A percentile compares a stretch with the other conserved stretches of the same genome.
Evolutionary conservation across 1,140 invertebrate species (phyloP).

Genomic region (Conopomorpha cramerella): DNA sequence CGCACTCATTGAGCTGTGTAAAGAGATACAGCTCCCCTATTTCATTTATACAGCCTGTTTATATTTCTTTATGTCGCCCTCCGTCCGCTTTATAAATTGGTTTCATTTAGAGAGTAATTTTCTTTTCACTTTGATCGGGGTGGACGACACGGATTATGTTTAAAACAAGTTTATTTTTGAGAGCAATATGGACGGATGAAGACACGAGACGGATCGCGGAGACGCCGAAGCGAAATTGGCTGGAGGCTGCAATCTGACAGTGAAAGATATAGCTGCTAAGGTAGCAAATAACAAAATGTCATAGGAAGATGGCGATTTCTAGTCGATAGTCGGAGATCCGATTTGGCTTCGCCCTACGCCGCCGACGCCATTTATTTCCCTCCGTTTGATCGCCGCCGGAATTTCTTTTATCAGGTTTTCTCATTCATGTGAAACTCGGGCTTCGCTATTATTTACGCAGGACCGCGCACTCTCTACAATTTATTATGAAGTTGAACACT

Average conservation of each 20-base stretch:
- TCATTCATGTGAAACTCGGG: constrained; percentile 25
- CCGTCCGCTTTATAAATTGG: constrained; percentile 7
- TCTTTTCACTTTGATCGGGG: constrained; percentile 17
- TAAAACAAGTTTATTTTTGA: not conserved
- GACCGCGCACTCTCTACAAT: constrained; percentile 11
- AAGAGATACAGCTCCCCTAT: constrained; percentile 22
- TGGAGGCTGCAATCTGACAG: constrained; percentile 9
- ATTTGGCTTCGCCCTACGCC: constrained; percentile 7
- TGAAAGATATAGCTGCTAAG: constrained; percentile 15
- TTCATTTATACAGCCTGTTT: constrained; percentile 7
- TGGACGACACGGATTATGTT: not conserved
- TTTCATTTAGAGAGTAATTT: constrained; percentile 19
- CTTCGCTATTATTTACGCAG: constrained; percentile 14
- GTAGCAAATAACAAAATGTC: constrained; percentile 17
- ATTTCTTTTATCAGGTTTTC: constrained; percentile 33
- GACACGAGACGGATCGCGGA: not conserved
- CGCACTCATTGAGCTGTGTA: constrained; percentile 20
- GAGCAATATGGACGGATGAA: not conserved
- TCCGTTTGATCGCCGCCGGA: constrained; percentile 30
- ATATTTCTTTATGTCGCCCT: constrained; percentile 1
- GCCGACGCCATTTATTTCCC: constrained; percentile 23
- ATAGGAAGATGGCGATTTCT: constrained; percentile 8
- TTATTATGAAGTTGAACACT: constrained; percentile 22
- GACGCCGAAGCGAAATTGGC: not conserved
- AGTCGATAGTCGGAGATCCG: constrained; percentile 3